Conservation (phyloP, 1,140 invertebrate genomes). For the Trialeurodes vaporariorum region DNA sequence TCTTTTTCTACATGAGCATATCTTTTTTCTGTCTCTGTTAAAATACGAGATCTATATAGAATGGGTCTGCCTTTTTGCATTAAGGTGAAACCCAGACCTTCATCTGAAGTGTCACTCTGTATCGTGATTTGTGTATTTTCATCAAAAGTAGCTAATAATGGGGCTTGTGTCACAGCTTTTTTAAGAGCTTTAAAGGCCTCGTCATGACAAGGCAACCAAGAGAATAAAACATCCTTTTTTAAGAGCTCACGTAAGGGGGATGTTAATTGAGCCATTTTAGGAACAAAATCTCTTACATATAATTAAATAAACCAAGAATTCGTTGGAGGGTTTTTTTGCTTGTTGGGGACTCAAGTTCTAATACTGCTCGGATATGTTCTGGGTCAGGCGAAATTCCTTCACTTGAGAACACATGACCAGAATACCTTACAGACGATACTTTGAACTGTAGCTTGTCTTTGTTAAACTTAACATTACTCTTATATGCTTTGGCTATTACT, state of each 20-base stretch:
- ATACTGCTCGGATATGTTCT: slow-evolving; percentile 15
- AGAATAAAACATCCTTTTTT: slow-evolving; percentile 14
- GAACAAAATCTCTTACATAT: slow-evolving; percentile 13
- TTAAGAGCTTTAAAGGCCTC: slow-evolving; percentile 27
- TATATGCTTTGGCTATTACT: slow-evolving; percentile 16
- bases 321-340: not conserved
- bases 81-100: not conserved
- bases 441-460: slow-evolving; percentile 12
- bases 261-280: slow-evolving; percentile 2
- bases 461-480: slow-evolving; percentile 21
- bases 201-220: slow-evolving; percentile 25
- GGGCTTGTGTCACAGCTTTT: slow-evolving; percentile 11
- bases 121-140: not conserved
- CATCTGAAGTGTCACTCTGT: not conserved
- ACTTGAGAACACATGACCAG: slow-evolving; percentile 16
- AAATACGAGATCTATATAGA: not conserved
- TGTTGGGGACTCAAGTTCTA: slow-evolving; percentile 11
- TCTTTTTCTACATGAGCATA: slow-evolving; percentile 28
- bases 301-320: slow-evolving; percentile 5
- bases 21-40: not conserved
- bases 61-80: slow-evolving; percentile 8
- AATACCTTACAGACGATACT: slow-evolving; percentile 12
- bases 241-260: not conserved
- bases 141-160: not conserved
- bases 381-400: slow-evolving; percentile 14